phyloP scores from a whole-genome alignment of 2,797 vertebrate species.

The Eulemur albifrons region DNA sequence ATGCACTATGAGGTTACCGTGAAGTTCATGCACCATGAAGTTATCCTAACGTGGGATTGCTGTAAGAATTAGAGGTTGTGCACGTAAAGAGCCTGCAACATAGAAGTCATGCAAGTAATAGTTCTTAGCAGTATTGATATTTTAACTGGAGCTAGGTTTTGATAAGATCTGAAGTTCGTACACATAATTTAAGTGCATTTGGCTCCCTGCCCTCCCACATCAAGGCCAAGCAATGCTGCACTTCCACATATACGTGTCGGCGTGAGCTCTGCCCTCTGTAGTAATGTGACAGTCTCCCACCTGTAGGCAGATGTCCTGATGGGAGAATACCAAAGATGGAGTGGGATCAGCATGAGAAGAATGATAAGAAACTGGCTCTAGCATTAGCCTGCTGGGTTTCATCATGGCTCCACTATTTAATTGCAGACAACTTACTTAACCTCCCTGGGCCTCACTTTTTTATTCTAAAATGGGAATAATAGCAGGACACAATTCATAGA shows the following conservation, averaged over 20 bases:
- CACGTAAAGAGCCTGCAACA: background rate
- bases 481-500: background rate
- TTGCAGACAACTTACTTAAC: background rate
- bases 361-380: background rate
- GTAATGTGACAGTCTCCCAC: background rate
- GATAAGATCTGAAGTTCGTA: background rate
- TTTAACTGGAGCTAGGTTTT: background rate
- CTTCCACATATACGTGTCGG: fast-evolving
- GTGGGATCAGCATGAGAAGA: background rate
- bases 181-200: too few relatives aligned
- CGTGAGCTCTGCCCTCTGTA: background rate
- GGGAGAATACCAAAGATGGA: background rate
- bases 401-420: background rate
- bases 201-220: background rate
- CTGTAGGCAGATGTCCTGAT: background rate
- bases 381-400: background rate
- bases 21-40: background rate
- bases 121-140: background rate
- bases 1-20: background rate
- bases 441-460: background rate
- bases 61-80: background rate
- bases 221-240: background rate
- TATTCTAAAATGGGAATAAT: background rate
- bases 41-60: background rate
- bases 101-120: background rate